A percentile compares a stretch with the other conserved stretches of the same genome.
These are phyloP conservation scores for Calidris pugnax DNA, from an alignment of 2,113 vertebrate species.

Conservation along the genomic window DNA sequence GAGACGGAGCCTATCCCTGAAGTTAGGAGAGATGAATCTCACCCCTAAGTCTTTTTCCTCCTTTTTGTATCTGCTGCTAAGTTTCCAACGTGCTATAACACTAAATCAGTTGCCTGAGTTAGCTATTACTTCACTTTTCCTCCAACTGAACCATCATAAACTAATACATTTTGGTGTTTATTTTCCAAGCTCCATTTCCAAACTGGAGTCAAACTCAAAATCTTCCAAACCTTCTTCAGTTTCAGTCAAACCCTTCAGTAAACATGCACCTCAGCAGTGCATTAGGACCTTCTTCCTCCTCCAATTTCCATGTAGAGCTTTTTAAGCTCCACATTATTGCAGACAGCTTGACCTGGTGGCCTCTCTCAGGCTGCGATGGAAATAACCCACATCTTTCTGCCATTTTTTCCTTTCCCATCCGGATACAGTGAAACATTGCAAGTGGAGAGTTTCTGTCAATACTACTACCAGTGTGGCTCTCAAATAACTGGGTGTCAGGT, in stretches of 20 bases:
- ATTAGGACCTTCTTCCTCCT: background rate
- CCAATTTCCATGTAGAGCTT: background rate
- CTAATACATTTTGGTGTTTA: background rate
- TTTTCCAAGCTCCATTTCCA: constrained; percentile 7
- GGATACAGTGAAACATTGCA: background rate
- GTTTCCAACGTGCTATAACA: background rate
- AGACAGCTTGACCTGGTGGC: background rate
- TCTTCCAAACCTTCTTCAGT: background rate
- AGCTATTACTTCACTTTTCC: constrained; percentile 15
- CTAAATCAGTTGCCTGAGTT: background rate
- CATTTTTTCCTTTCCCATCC: background rate
- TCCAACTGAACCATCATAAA: background rate
- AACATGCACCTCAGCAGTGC: background rate
- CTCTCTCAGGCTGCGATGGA: background rate
- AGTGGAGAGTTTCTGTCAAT: background rate
- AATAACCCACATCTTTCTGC: background rate
- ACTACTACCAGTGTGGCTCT: background rate
- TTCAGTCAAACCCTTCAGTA: background rate
- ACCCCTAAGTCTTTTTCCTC: constrained; percentile 43
- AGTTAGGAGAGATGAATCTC: constrained; percentile 53
- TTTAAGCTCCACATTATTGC: background rate
- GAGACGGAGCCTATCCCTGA: constrained; percentile 52
- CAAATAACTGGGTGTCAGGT: background rate
- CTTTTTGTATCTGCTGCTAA: constrained; percentile 45
- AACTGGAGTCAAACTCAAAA: background rate